These are phyloP conservation scores for Gasterosteus nipponicus DNA, from an alignment of 2,113 vertebrate species.

Conservation along the genomic window DNA sequence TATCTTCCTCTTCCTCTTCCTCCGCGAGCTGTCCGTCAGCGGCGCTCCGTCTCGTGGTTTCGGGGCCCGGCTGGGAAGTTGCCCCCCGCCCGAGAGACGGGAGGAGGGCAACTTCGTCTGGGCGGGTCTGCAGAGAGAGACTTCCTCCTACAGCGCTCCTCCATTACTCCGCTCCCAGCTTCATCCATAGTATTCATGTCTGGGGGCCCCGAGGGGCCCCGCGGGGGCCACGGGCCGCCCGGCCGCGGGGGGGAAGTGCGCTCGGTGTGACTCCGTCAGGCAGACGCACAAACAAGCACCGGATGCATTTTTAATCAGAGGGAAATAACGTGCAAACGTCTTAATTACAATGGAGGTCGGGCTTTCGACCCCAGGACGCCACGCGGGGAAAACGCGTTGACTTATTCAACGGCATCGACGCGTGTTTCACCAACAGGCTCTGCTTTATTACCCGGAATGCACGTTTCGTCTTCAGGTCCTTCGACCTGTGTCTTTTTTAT, in stretches of 20 bases:
- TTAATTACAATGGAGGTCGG: constrained; percentile 20
- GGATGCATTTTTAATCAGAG: constrained; percentile 25
- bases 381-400: constrained; percentile 21
- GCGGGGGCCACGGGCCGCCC: too few species aligned
- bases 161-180: constrained; percentile 14
- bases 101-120: constrained; percentile 44
- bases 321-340: constrained; percentile 24
- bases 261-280: constrained; percentile 21
- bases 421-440: too few species aligned
- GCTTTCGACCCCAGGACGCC: constrained; percentile 6
- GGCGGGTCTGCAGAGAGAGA: constrained; percentile 27
- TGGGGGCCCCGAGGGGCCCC: not conserved
- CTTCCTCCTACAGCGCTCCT: not conserved
- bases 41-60: constrained; percentile 27
- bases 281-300: constrained; percentile 16
- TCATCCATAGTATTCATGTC: constrained; percentile 42
- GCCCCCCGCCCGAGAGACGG: constrained; percentile 32
- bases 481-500: constrained; percentile 2
- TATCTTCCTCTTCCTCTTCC: constrained; percentile 22
- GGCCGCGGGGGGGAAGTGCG: not conserved
- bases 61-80: constrained; percentile 15
- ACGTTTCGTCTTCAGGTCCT: not conserved
- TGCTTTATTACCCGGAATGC: not conserved
- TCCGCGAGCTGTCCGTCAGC: constrained; percentile 45
- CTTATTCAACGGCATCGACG: constrained; percentile 37